Evolutionary conservation across 2,113 vertebrate species (phyloP).

Genomic region (Vidua chalybeata): DNA sequence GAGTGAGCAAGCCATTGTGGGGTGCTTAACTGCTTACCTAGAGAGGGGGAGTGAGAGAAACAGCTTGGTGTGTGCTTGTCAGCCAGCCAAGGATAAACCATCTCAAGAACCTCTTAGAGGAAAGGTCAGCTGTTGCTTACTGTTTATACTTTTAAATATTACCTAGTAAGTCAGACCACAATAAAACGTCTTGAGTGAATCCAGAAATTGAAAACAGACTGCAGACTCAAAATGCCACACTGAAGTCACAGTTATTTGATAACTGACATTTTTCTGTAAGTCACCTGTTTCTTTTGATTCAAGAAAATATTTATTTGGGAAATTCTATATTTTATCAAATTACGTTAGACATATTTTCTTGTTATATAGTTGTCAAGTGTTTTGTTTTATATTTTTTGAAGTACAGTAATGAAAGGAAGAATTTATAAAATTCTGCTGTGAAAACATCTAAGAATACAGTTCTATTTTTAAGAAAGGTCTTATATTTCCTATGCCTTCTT

Average conservation of each 20-base stretch:
- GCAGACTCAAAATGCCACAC: not conserved
- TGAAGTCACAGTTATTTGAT: not conserved
- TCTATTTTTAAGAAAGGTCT: not conserved
- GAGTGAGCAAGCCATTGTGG: not conserved
- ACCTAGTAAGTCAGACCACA: not conserved
- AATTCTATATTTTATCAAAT: not conserved
- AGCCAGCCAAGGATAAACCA: not conserved
- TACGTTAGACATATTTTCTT: not conserved
- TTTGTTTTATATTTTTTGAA: not conserved
- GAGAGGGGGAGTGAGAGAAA: not conserved
- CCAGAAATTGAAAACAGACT: not conserved
- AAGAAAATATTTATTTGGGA: not conserved
- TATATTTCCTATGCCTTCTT: not conserved
- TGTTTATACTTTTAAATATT: not conserved
- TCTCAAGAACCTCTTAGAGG: not conserved
- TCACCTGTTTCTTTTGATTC: not conserved
- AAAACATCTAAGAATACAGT: not conserved
- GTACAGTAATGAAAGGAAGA: not conserved
- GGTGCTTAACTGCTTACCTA: not conserved
- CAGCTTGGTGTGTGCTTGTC: not conserved
- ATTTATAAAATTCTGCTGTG: not conserved
- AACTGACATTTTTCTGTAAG: not conserved
- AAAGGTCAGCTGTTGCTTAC: not conserved
- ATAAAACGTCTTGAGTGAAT: not conserved
- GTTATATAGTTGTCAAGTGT: not conserved